phyloP scores from a whole-genome alignment of 1,140 invertebrate genomes.

The Heterodera schachtii region DNA sequence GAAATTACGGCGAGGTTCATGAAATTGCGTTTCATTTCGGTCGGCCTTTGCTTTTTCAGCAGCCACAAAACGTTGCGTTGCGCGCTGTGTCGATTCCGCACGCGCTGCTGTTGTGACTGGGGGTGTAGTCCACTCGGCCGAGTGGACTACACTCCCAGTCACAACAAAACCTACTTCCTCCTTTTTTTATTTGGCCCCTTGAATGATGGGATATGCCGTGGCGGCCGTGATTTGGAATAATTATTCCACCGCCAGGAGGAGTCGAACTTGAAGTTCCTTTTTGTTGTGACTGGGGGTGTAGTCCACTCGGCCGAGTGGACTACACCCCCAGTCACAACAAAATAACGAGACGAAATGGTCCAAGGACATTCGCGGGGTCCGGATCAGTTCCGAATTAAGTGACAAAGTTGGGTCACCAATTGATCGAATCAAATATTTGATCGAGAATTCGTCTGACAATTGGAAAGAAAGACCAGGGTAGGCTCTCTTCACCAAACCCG shows the following conservation, averaged over 20 bases:
- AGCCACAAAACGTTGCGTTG: background rate
- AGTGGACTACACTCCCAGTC: too few species aligned
- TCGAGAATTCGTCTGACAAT: background rate
- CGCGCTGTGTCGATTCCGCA: conserved; percentile 12
- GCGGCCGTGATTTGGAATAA: too few species aligned
- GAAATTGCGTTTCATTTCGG: background rate
- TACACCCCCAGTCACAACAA: too few species aligned
- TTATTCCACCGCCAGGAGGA: too few species aligned
- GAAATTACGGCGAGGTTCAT: background rate
- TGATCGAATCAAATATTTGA: conserved; percentile 7
- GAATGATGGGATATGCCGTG: too few species aligned
- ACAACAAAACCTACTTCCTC: too few species aligned
- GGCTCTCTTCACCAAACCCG: background rate
- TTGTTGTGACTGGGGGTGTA: too few species aligned
- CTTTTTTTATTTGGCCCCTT: too few species aligned
- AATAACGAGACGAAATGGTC: conserved; percentile 20
- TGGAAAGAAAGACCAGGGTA: background rate
- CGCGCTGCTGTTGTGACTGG: too few species aligned
- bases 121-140: too few species aligned
- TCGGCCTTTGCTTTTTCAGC: background rate
- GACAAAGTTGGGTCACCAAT: background rate
- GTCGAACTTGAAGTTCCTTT: too few species aligned
- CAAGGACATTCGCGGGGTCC: background rate
- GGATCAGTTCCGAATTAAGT: conserved; percentile 5
- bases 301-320: too few species aligned